Conservation (phyloP, 2,113 vertebrate genomes). For the Chaetodon trifascialis region DNA sequence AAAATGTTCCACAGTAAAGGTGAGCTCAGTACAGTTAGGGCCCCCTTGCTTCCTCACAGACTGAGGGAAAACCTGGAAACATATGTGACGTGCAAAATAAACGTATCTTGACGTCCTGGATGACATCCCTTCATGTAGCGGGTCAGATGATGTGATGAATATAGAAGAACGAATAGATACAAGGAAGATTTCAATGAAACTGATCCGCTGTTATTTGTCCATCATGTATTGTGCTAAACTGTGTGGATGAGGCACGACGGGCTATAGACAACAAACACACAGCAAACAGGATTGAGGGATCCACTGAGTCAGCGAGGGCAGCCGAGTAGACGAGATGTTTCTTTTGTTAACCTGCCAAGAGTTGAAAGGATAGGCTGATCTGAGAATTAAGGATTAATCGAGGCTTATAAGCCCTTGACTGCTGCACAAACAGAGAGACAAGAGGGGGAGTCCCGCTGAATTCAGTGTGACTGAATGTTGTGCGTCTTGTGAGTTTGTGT, state of each 20-base stretch:
- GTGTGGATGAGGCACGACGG: neutral
- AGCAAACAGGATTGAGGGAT: slow-evolving; percentile 9
- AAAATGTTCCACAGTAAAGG: slow-evolving; percentile 27
- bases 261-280: slow-evolving; percentile 16
- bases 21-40: neutral
- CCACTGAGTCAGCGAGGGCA: slow-evolving; percentile 42
- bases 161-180: neutral
- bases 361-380: slow-evolving; percentile 55
- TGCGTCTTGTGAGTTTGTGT: neutral
- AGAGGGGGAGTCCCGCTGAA: neutral
- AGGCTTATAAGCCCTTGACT: slow-evolving; percentile 47
- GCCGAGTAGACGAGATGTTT: slow-evolving; percentile 38
- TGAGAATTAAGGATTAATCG: slow-evolving; percentile 68
- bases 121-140: neutral
- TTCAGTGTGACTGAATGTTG: neutral
- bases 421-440: slow-evolving; percentile 40
- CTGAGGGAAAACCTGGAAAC: slow-evolving; percentile 5
- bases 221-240: neutral
- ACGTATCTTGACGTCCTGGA: neutral
- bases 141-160: neutral
- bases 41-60: slow-evolving; percentile 7
- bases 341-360: slow-evolving; percentile 61
- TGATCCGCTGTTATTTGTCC: neutral
- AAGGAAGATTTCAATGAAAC: neutral
- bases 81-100: neutral